A percentile compares a stretch with the other conserved stretches of the same genome.
phyloP scores from a whole-genome alignment of 1,140 invertebrate species.

The Micrasema longulum region DNA sequence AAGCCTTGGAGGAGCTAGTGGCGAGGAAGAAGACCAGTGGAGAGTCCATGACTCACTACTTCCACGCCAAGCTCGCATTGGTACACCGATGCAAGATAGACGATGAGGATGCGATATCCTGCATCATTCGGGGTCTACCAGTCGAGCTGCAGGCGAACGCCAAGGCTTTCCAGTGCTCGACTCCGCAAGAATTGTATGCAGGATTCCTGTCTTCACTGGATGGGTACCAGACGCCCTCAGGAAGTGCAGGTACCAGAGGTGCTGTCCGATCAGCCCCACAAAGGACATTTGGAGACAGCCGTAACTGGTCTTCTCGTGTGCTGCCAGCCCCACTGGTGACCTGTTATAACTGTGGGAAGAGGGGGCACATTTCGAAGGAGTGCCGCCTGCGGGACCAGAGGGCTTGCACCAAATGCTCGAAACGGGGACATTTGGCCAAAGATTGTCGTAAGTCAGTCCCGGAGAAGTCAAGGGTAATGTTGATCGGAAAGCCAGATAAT shows the following conservation, averaged over 20 bases:
- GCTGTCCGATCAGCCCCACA: neutral
- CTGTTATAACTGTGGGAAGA: neutral
- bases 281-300: neutral
- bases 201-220: constrained; percentile 53
- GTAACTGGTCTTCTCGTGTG: neutral
- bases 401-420: neutral
- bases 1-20: constrained; percentile 55
- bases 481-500: neutral
- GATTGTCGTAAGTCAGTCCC: neutral
- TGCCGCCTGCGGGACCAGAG: neutral
- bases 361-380: neutral
- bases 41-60: constrained; percentile 57
- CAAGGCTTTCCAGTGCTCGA: constrained; percentile 55
- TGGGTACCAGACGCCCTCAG: neutral
- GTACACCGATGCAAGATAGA: constrained; percentile 57
- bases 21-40: constrained; percentile 51
- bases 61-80: constrained; percentile 57
- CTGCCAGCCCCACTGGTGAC: neutral
- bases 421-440: neutral
- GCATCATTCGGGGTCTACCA: constrained; percentile 58
- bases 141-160: constrained; percentile 56
- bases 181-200: constrained; percentile 56
- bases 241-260: neutral
- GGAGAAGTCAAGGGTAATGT: neutral
- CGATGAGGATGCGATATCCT: constrained; percentile 56